These are phyloP conservation scores for Octonoba sinensis DNA, from an alignment of 2,888 invertebrate genomes.

Conservation along the genomic window DNA sequence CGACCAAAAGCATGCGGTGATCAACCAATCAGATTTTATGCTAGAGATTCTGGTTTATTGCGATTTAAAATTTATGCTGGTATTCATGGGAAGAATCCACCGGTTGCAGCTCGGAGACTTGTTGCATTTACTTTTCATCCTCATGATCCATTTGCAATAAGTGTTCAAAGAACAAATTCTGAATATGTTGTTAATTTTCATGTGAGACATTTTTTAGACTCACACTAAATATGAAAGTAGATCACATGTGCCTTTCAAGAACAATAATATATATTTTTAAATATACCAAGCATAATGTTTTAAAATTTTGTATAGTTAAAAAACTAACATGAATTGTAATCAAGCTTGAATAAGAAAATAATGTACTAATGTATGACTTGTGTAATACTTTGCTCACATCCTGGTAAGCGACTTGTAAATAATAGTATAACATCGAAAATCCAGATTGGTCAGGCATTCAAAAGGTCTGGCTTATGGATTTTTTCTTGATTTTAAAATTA, in stretches of 20 bases:
- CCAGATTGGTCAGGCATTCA: too few species aligned
- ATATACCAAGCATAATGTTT: too few species aligned
- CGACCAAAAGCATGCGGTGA: slow-evolving; percentile 93
- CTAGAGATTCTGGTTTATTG: slow-evolving; percentile 80
- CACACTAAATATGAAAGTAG: not conserved
- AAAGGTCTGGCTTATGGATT: too few species aligned
- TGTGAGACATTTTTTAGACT: slow-evolving; percentile 77
- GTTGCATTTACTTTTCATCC: slow-evolving; percentile 98
- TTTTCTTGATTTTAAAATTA: too few species aligned
- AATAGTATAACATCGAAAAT: too few species aligned
- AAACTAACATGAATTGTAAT: too few species aligned
- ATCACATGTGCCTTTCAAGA: not conserved
- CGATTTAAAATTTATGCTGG: slow-evolving; percentile 81
- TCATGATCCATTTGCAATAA: slow-evolving; percentile 94
- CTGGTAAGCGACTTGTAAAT: too few species aligned
- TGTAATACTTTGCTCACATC: too few species aligned
- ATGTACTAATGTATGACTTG: too few species aligned
- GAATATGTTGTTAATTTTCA: slow-evolving; percentile 97
- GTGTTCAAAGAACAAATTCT: slow-evolving; percentile 91
- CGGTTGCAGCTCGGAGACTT: slow-evolving; percentile 79
- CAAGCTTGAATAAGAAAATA: too few species aligned
- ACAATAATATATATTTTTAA: not conserved
- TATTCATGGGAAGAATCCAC: slow-evolving; percentile 75
- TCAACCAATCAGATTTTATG: slow-evolving; percentile 93
- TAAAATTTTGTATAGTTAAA: too few species aligned